Evolutionary conservation across 2,888 invertebrate species (phyloP).

Genomic region (Sympetrum striolatum): DNA sequence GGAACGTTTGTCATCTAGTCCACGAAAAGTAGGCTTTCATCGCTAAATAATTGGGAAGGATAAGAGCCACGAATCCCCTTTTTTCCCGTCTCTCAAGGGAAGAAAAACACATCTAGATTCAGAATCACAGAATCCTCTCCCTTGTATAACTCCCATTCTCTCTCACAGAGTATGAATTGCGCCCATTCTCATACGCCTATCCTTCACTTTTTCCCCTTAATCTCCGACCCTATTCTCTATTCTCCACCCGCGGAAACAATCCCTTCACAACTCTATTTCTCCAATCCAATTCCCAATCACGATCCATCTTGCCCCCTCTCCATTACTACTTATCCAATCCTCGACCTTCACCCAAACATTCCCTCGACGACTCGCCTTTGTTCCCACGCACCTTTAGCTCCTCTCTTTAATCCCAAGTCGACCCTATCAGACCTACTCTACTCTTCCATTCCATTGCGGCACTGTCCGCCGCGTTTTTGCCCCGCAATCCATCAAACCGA

Average conservation of each 20-base stretch:
- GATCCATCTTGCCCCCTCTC: not conserved
- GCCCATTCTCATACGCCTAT: not conserved
- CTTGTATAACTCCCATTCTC: not conserved
- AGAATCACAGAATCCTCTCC: not conserved
- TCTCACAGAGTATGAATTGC: not conserved
- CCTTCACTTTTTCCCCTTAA: not conserved
- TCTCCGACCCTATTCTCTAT: not conserved
- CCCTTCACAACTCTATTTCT: not conserved
- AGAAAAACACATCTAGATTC: not conserved
- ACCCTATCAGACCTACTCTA: not conserved
- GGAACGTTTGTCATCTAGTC: too few species aligned
- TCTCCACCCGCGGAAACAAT: not conserved
- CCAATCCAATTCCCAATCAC: not conserved
- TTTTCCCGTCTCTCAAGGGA: not conserved
- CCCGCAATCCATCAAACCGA: constrained; percentile 20
- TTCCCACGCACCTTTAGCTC: not conserved
- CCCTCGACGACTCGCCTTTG: not conserved
- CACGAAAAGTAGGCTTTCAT: too few species aligned
- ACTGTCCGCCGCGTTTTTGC: not conserved
- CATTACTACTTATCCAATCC: not conserved
- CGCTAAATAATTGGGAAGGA: too few species aligned
- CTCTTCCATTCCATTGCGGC: not conserved
- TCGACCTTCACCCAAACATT: not conserved
- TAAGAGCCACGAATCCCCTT: too few species aligned
- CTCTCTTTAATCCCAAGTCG: not conserved